These are phyloP conservation scores for Cyprinella venusta DNA, from an alignment of 2,797 vertebrate species.

Conservation along the genomic window DNA sequence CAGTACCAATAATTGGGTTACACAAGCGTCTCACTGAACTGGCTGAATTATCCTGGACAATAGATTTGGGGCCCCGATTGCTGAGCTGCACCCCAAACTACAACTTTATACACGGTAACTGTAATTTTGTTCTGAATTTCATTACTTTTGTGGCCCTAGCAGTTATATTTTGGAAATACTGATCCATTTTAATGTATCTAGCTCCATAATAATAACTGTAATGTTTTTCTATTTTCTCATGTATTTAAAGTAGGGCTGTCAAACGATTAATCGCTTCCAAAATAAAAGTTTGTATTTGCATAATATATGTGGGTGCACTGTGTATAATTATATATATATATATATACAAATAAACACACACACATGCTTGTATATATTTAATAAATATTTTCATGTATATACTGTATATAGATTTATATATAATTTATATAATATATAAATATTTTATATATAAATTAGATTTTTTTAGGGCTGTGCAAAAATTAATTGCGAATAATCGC, in stretches of 20 bases:
- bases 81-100: background rate
- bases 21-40: conserved; percentile 4
- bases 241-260: background rate
- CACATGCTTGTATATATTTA: too few species aligned
- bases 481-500: too few species aligned
- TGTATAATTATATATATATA: too few species aligned
- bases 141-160: background rate
- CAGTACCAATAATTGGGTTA: background rate
- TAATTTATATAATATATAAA: too few species aligned
- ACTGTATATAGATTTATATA: too few species aligned
- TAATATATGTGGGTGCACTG: too few species aligned
- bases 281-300: too few species aligned
- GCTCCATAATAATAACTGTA: background rate
- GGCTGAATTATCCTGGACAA: conserved; percentile 20
- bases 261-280: too few species aligned
- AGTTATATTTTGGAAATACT: background rate
- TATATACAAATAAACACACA: too few species aligned
- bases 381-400: too few species aligned
- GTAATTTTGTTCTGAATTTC: background rate
- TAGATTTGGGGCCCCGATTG: background rate
- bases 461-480: too few species aligned
- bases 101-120: background rate
- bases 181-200: background rate
- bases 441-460: too few species aligned
- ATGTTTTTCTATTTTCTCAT: background rate